Evolutionary conservation across 2,888 invertebrate species (phyloP), one percentile per base, ranked within the genome.

Genomic region (Pseudeuparius sepicola): DNA sequence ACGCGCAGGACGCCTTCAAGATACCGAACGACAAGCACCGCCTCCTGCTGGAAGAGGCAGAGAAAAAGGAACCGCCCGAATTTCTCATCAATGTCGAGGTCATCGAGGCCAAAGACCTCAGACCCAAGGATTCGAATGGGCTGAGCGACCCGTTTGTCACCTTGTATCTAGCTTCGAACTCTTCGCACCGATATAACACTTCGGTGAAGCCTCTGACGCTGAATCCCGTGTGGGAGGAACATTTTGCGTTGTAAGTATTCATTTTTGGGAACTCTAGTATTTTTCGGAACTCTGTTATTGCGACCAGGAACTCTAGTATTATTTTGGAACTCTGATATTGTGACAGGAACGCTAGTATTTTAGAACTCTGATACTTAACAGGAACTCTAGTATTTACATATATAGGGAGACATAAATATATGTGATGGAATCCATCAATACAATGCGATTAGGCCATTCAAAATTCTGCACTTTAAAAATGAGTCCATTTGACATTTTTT

Each of bases 71-170:
- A 67, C 80, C 87, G 2, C 88, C 88, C 0, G 83, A 86, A 51
- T 67, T 88, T 49, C 73, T 84, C 61, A 64, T 89, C 25, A 87
- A 88, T 56, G 79, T 89, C 6, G 86, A 88, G 64, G 75, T 89
- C 4, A 75, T 88, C 33, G 87, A 88, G 64, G 87, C 85, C 2
- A 87, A 86, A 64, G 86, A 87, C 50, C 62, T 89, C 25, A 70
- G 75, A 41, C 78, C 88, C 12, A 88, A 88, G 62, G 89, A 89
- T 60, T 76, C 87, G 0, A 89, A 85, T 56, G 89, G 96, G n/a
- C 72, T 90, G 45, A 93, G 93, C 51, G 97, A 98, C 64, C 97
- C 97, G 1, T 98, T 93, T 60, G 94, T 96, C 37, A 94, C 94
- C 44, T 72, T 97, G 54, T 89, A 79, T 58, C 63, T 89, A 45